These are phyloP conservation scores for Anser brachyrhynchus DNA, from an alignment of 2,113 vertebrate genomes.

Conservation along the genomic window DNA sequence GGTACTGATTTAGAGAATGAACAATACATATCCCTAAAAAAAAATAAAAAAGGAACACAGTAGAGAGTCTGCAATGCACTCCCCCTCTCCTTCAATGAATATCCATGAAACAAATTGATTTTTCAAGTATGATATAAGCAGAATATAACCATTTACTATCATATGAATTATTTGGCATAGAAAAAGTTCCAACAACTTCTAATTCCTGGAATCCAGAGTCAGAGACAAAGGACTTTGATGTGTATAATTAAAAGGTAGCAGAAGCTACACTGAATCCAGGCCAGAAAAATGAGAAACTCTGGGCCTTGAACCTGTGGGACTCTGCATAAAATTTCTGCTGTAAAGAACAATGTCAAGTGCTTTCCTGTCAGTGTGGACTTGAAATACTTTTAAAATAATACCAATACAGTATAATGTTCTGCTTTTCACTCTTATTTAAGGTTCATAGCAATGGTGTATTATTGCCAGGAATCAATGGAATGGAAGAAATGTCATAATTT, in stretches of 20 bases:
- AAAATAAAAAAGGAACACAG: not conserved
- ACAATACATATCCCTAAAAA: not conserved
- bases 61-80: not conserved
- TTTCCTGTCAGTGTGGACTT: not conserved
- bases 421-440: not conserved
- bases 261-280: not conserved
- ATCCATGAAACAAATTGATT: not conserved
- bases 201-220: not conserved
- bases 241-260: not conserved
- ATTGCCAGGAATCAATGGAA: not conserved
- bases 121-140: not conserved
- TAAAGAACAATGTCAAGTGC: not conserved
- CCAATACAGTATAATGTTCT: not conserved
- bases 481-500: not conserved
- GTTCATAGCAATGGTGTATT: not conserved
- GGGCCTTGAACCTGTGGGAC: not conserved
- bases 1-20: not conserved
- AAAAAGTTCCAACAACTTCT: not conserved
- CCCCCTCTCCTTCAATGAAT: not conserved
- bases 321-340: not conserved
- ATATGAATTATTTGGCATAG: not conserved
- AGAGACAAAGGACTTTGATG: not conserved
- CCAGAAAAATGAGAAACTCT: not conserved
- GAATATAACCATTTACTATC: not conserved
- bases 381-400: not conserved